These are phyloP conservation scores for Agriotes lineatus DNA, from an alignment of 2,888 invertebrate species.

Conservation along the genomic window DNA sequence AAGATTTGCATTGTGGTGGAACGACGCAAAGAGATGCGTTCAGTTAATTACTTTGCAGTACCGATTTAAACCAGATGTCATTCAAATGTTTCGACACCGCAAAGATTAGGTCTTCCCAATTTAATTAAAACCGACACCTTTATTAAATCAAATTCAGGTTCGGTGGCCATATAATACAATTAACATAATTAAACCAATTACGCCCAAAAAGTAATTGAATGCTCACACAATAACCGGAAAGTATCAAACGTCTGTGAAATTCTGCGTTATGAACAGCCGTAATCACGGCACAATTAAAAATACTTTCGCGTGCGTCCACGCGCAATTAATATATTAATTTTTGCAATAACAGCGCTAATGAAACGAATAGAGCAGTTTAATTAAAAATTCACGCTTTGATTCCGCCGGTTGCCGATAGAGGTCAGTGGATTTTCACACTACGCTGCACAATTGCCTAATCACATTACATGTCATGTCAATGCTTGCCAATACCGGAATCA, in stretches of 20 bases:
- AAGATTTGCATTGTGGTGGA: no score
- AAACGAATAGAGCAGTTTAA: slow-evolving; percentile 33
- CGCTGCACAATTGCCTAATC: slow-evolving; percentile 40
- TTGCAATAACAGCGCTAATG: slow-evolving; percentile 23
- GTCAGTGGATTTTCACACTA: slow-evolving; percentile 36
- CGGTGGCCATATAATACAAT: no score
- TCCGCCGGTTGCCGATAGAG: slow-evolving; percentile 25
- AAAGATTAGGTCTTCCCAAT: no score
- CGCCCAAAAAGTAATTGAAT: no score
- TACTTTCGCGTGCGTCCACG: background rate
- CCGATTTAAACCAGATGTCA: no score
- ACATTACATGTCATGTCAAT: slow-evolving; percentile 40
- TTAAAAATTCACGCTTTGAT: slow-evolving; percentile 41
- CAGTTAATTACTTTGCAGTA: no score
- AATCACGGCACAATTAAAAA: slow-evolving; percentile 11
- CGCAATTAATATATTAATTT: slow-evolving; percentile 23
- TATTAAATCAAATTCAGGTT: no score
- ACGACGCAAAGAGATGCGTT: no score
- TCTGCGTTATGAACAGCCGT: background rate
- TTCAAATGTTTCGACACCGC: no score
- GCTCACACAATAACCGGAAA: background rate
- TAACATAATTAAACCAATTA: no score
- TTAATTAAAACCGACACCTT: no score
- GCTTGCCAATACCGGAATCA: slow-evolving; percentile 39
- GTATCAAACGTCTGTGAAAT: background rate